Base-by-base conservation (phyloP, 1,140 invertebrate species). In the Drosophila nannoptera region DNA sequence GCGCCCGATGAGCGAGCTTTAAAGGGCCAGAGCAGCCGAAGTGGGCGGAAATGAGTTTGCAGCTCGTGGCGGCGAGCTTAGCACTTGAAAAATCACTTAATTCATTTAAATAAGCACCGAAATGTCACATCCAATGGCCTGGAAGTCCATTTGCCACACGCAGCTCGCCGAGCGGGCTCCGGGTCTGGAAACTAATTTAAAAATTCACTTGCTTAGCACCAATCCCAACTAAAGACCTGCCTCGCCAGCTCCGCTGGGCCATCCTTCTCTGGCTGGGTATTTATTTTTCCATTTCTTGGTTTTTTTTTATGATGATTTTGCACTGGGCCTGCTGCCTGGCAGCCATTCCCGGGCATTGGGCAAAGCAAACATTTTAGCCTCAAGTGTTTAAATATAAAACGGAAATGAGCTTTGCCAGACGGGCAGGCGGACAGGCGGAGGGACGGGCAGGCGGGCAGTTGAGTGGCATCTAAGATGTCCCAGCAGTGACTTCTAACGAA, bases 61-160 rank as follows among this genome's bases (percentile, higher is more conserved):
- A 80, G 80, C 76, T 78, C 70, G 70, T 86, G n/a, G 22, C 22
- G 74, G 77, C 73, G 42, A 68, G 81, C 81, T 86, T 75, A 86
- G 81, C 82, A 72, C 82, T 86, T 86, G 81, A 86, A 77, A 86
- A 86, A 86, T 86, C 81, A 86, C 82, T 84, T 86, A 86, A 86
- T 86, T 86, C 81, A 86, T 84, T 84, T 81, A 84, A 84, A 84
- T 81, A 84, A 84, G 77, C 77, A 75, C 78, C 56, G 66, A 80
- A 75, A 71, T 77, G 81, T 75, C 62, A 72, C 50, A 43, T 62
- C 78, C 64, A 72, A 69, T 66, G 69, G 61, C 65, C 42, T 43
- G 31, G 60, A 69, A 86, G 75, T 74, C 81, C 73, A 81, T 82
- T 84, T 78, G 73, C 38, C 52, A 29, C 59, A 75, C 69, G 76